Evolutionary conservation across 2,797 vertebrate species (phyloP).

Genomic region (Enteromius anoplus): DNA sequence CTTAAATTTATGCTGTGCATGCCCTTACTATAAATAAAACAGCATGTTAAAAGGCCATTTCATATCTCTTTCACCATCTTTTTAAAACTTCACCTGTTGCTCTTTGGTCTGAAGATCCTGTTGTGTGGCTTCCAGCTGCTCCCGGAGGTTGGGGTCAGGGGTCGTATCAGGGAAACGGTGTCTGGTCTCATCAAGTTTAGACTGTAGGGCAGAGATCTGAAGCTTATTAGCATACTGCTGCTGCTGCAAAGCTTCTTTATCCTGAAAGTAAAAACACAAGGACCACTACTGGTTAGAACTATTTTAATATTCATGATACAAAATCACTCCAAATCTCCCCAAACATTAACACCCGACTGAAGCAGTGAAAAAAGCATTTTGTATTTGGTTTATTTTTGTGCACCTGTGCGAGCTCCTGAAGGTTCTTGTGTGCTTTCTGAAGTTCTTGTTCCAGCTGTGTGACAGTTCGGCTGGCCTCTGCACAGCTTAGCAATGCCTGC

Average conservation of each 20-base stretch:
- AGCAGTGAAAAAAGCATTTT: neutral
- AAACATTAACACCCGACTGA: neutral
- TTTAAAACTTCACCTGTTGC: constrained; percentile 76
- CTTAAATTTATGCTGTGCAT: constrained; percentile 39
- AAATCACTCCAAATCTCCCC: neutral
- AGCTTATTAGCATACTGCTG: constrained; percentile 84
- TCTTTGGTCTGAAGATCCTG: constrained; percentile 77
- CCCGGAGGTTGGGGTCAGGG: constrained; percentile 72
- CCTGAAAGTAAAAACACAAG: constrained; percentile 70
- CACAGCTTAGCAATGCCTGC: constrained; percentile 73
- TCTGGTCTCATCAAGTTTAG: constrained; percentile 82
- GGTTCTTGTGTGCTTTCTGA: constrained; percentile 77
- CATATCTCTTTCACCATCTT: neutral
- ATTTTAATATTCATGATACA: too few relatives aligned
- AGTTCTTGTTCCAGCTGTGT: constrained; percentile 84
- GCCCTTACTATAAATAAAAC: neutral
- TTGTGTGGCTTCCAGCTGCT: constrained; percentile 77
- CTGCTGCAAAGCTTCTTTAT: constrained; percentile 87
- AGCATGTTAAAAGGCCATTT: neutral
- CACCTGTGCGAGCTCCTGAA: constrained; percentile 84
- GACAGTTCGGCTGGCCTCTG: constrained; percentile 69
- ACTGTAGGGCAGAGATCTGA: constrained; percentile 87
- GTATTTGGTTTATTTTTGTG: neutral
- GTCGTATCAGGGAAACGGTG: constrained; percentile 75
- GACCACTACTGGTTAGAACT: neutral